Evolutionary conservation across 2,888 invertebrate genomes (phyloP).

Genomic region (Sarcophaga carnaria): DNA sequence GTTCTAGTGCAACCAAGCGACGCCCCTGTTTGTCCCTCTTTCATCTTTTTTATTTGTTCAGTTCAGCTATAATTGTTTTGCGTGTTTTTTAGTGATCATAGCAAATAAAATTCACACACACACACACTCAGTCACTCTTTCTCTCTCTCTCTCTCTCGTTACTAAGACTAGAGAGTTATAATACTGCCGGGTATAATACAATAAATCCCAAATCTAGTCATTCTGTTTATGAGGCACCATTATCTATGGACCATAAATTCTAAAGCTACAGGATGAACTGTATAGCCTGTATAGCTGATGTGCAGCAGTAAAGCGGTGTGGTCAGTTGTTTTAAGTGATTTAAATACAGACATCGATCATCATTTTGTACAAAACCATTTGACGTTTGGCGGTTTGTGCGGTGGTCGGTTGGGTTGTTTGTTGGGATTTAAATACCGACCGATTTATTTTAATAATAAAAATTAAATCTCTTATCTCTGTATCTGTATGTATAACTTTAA

Average conservation of each 20-base stretch:
- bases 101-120: background rate
- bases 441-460: slow-evolving; percentile 40
- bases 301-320: background rate
- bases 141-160: too few species aligned
- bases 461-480: slow-evolving; percentile 27
- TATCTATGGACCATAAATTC: background rate
- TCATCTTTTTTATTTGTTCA: background rate
- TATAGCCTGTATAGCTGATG: background rate
- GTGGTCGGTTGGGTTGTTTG: background rate
- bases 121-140: background rate
- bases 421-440: slow-evolving; percentile 25
- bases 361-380: slow-evolving; percentile 16
- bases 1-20: background rate
- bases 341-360: slow-evolving; percentile 51
- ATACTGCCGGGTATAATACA: too few species aligned
- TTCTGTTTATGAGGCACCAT: background rate
- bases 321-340: slow-evolving; percentile 12
- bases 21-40: background rate
- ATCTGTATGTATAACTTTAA: background rate
- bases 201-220: background rate
- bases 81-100: background rate
- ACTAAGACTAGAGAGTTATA: too few species aligned
- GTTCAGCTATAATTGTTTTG: slow-evolving; percentile 20
- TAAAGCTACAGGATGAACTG: background rate
- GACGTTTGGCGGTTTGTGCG: background rate